Percentiles rank a stretch among this genome's conserved stretches.
Evolutionary conservation across 53 echinoderm and acorn worm species (phyloP).

Genomic region (Patiria pectinifera): DNA sequence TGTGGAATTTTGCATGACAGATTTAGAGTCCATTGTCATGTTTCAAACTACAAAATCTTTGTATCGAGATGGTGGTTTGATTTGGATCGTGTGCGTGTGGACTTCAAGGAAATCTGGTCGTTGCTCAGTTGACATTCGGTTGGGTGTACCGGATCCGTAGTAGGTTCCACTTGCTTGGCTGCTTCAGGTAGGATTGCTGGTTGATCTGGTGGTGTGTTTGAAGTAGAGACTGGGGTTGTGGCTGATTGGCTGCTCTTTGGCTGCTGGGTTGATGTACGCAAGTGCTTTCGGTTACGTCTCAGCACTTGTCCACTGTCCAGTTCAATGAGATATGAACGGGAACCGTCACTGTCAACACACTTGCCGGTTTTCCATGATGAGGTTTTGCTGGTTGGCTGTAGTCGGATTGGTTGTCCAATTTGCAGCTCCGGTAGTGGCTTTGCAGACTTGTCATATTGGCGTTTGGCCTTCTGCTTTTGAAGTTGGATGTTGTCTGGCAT

Average conservation of each 20-base stretch:
- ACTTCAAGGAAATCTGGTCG: not conserved
- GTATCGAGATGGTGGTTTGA: conserved; percentile 15
- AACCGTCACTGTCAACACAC: too few relatives aligned
- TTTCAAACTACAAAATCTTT: conserved; percentile 14
- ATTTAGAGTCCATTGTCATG: conserved; percentile 3
- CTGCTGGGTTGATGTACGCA: conserved; percentile 17
- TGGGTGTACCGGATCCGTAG: not conserved
- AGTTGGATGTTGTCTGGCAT: conserved; percentile 54
- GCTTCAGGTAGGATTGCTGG: not conserved
- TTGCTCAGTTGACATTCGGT: not conserved
- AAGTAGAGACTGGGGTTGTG: not conserved
- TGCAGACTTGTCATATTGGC: too few relatives aligned
- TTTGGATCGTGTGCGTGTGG: conserved; percentile 17
- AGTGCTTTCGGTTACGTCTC: conserved; percentile 42
- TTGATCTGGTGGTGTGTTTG: not conserved
- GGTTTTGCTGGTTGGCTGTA: too few relatives aligned
- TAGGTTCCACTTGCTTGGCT: not conserved
- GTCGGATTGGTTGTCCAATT: too few relatives aligned
- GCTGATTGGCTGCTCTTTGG: not conserved
- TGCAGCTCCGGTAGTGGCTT: too few relatives aligned
- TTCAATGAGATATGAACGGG: too few relatives aligned
- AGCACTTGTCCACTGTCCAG: too few relatives aligned
- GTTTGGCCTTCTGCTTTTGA: too few relatives aligned
- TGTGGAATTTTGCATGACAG: too few relatives aligned
- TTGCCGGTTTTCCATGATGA: too few relatives aligned